Conservation (phyloP, 1,140 invertebrate species). For the Tetragonula clypearis region DNA sequence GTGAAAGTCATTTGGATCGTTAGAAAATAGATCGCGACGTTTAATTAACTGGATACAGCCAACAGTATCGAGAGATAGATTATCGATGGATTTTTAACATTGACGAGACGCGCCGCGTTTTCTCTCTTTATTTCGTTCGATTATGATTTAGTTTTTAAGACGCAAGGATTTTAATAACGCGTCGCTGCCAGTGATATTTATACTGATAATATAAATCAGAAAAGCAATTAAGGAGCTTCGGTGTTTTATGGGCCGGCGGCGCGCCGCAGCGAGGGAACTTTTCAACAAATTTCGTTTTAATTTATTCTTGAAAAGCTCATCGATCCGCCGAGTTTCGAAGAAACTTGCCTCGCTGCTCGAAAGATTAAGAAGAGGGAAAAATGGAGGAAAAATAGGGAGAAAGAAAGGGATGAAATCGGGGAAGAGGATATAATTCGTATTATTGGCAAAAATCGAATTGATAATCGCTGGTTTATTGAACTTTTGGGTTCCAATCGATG, state of each 20-base stretch:
- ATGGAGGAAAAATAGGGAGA: background rate
- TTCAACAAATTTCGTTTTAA: conserved; percentile 48
- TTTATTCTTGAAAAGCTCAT: conserved; percentile 28
- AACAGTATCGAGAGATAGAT: conserved; percentile 25
- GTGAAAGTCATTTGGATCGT: conserved; percentile 34
- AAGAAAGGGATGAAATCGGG: background rate
- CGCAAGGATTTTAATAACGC: conserved; percentile 5
- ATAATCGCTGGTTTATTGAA: background rate
- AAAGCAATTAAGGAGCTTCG: conserved; percentile 42
- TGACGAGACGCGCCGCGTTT: too few relatives aligned
- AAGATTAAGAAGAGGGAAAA: too few relatives aligned
- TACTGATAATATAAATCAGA: conserved; percentile 33
- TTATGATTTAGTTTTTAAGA: conserved; percentile 5
- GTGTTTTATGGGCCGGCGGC: conserved; percentile 28
- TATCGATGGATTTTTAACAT: background rate
- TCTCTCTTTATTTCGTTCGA: background rate
- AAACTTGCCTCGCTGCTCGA: background rate
- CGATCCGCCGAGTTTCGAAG: background rate
- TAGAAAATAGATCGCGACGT: conserved; percentile 52
- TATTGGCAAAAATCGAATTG: background rate
- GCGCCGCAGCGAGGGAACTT: conserved; percentile 14
- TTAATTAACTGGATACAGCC: conserved; percentile 56
- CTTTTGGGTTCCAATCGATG: background rate
- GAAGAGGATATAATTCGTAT: background rate
- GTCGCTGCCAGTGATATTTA: background rate